Conservation (phyloP, 2,888 invertebrate genomes). For the Siphonodentalium dalli region DNA sequence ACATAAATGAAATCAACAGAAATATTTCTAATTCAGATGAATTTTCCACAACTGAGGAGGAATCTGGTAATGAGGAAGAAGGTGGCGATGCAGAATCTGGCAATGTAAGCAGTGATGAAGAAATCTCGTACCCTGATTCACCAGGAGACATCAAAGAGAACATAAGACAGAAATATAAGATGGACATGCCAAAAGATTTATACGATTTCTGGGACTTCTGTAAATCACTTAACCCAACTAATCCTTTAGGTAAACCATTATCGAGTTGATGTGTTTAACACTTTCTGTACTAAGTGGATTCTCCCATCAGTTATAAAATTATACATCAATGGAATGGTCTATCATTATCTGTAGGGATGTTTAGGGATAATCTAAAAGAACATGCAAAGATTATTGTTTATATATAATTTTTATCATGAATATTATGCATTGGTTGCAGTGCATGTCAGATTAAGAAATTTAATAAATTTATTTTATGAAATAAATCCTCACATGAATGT, state of each 20-base stretch:
- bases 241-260: conserved; percentile 68
- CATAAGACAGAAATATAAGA: conserved; percentile 78
- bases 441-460: too few relatives aligned
- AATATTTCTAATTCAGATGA: neutral
- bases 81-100: conserved; percentile 13
- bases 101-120: conserved; percentile 12
- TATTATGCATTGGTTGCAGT: too few relatives aligned
- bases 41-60: neutral
- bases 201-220: conserved; percentile 84
- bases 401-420: too few relatives aligned
- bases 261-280: too few relatives aligned
- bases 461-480: too few relatives aligned
- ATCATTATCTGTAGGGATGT: too few relatives aligned
- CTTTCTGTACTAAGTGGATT: too few relatives aligned
- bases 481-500: too few relatives aligned
- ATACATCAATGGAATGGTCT: too few relatives aligned
- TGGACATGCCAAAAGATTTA: conserved; percentile 90
- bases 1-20: neutral
- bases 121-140: conserved; percentile 50
- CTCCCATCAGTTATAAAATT: too few relatives aligned
- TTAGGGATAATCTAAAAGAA: too few relatives aligned
- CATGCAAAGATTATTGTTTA: too few relatives aligned
- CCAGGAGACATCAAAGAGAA: conserved; percentile 68
- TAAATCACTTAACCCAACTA: conserved; percentile 68
- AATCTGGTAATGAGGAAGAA: conserved; percentile 2